Evolutionary conservation across 2,888 invertebrate genomes (phyloP).

Genomic region (Clusia tigrina): DNA sequence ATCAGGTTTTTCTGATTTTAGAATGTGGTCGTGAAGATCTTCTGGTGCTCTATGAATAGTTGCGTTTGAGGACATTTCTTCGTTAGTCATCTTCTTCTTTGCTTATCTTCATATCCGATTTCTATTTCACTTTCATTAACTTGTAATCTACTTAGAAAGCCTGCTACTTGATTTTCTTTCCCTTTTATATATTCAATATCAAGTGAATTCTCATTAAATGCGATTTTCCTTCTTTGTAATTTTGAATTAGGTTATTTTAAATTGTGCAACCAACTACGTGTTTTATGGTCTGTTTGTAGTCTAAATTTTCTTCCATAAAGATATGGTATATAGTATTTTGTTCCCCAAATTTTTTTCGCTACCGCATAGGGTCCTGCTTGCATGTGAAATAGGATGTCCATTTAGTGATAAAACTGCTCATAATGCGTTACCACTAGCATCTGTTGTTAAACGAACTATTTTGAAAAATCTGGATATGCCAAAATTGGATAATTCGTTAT

Average conservation of each 20-base stretch:
- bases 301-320: background rate
- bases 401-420: constrained; percentile 20
- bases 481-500: constrained; percentile 10
- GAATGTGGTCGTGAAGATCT: constrained; percentile 10
- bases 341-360: constrained; percentile 13
- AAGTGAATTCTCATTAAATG: background rate
- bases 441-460: constrained; percentile 10
- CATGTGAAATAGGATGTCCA: constrained; percentile 9
- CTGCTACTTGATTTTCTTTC: constrained; percentile 15
- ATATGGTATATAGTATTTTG: constrained; percentile 2
- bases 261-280: constrained; percentile 14
- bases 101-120: constrained; percentile 8
- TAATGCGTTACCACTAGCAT: constrained; percentile 16
- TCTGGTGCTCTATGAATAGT: constrained; percentile 13
- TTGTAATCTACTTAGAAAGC: constrained; percentile 11
- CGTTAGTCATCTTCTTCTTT: background rate
- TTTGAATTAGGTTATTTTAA: constrained; percentile 13
- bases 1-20: constrained; percentile 17
- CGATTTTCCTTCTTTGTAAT: constrained; percentile 16
- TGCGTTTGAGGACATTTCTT: constrained; percentile 8
- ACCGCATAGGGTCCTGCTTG: background rate
- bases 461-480: constrained; percentile 7
- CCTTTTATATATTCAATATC: constrained; percentile 15
- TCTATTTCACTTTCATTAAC: constrained; percentile 9
- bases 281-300: constrained; percentile 15